Base-by-base conservation (phyloP, 2,888 invertebrate genomes). In the Drosophila sordidapex region DNA sequence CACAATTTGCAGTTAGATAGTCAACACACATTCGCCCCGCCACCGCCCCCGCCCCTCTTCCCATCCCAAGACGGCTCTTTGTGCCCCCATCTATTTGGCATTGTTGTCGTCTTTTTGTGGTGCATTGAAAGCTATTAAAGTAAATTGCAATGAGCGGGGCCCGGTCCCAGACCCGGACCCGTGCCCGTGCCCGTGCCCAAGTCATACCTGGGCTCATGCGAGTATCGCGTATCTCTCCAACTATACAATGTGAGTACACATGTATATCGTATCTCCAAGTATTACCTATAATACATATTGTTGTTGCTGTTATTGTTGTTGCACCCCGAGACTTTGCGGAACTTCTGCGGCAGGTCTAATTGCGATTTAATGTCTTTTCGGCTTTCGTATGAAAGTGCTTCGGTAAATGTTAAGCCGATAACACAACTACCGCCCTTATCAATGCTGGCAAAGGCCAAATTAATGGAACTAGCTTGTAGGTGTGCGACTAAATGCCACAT, bases 281-380 rank as follows among this genome's bases (percentile, higher is more conserved):
- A 62, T 51, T 48, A 31, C 51, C 29, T n/a, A 64, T 60, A 62
- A 57, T 40, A 35, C n/a, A 52, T 38, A 57, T 61, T n/a, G 40
- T 40, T 29, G 38, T 15, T 52, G 13, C 35, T 33, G 33, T 25
- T 25, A 25, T 25, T 52, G 21, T 51, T 67, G 74, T 64, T 60
- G 58, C 67, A 49, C 31, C 29, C 38, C 18, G 35, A 52, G 53
- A 40, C 51, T 56, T 60, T 54, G 51, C 36, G 78, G 54, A 43
- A 74, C 77, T 77, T 60, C 77, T 77, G 77, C 63, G 46, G 75
- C 83, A 76, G 76, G 65, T 83, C 83, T 88, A 88, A 88, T 88
- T 88, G 89, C 88, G 89, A 90, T 88, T 88, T 88, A 88, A 88
- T 88, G 88, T 90, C 87, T 77, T 87, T 87, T 82, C 72, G 75